Base-by-base conservation (phyloP, 2,888 invertebrate genomes). In the Tholera decimalis region DNA sequence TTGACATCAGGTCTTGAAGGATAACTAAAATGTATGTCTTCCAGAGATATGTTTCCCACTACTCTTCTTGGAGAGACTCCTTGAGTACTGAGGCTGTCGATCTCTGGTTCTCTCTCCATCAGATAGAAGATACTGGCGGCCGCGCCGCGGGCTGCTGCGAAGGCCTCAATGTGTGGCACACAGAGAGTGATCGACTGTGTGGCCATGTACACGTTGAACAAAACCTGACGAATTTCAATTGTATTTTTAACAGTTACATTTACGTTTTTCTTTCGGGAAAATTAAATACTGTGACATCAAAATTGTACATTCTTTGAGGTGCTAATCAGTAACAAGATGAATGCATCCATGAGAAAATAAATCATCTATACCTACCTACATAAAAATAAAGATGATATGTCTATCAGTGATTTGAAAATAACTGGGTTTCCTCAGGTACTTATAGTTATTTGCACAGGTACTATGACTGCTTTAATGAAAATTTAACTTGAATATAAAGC, bases 171-270 rank as follows among this genome's bases (percentile, higher is more conserved):
- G 84, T 98, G 97, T 0, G 98, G 97, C 9, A 97, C 97, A 50
- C 97, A 96, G 67, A 97, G 95, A 0, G 98, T 98, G 80, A 98
- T 96, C 53, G 97, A 97, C 87, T 98, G 97, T 0, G 98, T 97
- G 0, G 97, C 98, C 92, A 97, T 97, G 78, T 98, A 96, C 0
- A 98, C 96, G 58, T 97, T 97, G 91, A 98, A 98, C 80, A 98
- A 75, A 9, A 97, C 96, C 97, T 97, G 86, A 0, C 1, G 24
- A 0, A 28, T 30, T 20, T 18, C 2, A 28, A 41, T 3, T 11
- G 18, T 41, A 2, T 30, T 22, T 44, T 13, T 18, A 24, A 44
- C 13, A 11, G 6, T 3, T 11, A 7, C 18, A 15, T 30, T 7
- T 13, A 39, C 15, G 8, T 2, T 44, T 24, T 22, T 22, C 22